Conservation (phyloP, 2,113 vertebrate genomes). For the Eretmochelys imbricata region DNA sequence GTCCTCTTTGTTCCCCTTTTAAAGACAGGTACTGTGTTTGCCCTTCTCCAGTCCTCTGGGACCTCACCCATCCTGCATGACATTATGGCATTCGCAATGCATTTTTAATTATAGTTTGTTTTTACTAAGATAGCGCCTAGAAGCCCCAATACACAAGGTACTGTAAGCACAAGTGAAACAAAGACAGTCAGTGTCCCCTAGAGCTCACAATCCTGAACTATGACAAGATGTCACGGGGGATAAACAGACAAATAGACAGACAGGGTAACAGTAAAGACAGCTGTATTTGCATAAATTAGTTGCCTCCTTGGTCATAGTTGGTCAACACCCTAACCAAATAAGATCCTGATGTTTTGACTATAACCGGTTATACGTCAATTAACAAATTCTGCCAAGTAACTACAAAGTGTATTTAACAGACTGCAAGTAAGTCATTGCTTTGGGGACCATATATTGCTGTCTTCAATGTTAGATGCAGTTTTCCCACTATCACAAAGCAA, state of each 20-base stretch:
- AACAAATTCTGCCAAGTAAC: background rate
- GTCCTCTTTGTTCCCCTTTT: background rate
- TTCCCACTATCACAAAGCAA: accelerated
- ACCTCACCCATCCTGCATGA: background rate
- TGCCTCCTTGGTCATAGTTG: background rate
- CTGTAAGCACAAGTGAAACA: background rate
- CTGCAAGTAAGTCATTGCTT: background rate
- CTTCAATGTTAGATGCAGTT: background rate
- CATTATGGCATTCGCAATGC: background rate
- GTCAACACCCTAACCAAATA: background rate
- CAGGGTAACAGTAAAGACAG: background rate
- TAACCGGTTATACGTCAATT: background rate
- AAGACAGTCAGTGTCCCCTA: background rate
- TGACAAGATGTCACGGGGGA: background rate
- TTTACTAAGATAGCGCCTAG: background rate
- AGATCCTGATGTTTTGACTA: background rate
- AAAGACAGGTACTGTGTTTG: background rate
- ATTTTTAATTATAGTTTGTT: background rate
- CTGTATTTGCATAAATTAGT: background rate
- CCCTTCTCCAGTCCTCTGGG: background rate
- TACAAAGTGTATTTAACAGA: background rate
- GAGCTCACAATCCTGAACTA: background rate
- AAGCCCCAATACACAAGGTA: background rate
- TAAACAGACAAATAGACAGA: background rate
- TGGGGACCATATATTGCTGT: background rate